Conservation (phyloP, 2,797 vertebrate species). For the Hippoglossus hippoglossus region DNA sequence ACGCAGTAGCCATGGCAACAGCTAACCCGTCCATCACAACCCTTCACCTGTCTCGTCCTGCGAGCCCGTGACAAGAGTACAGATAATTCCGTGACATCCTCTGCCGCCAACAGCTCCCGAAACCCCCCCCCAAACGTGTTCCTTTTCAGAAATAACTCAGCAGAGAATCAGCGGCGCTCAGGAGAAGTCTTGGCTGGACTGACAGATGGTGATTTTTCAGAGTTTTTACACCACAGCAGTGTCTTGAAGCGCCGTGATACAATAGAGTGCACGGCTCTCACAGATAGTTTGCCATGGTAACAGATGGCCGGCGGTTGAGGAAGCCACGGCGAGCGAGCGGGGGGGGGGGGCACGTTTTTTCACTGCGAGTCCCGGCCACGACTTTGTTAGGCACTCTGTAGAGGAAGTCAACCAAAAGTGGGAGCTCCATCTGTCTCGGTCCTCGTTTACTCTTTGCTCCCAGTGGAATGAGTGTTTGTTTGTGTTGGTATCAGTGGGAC, state of each 20-base stretch:
- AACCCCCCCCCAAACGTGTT: background rate
- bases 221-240: conserved; percentile 55
- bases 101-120: background rate
- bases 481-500: conserved; percentile 71
- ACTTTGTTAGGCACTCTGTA: conserved; percentile 59
- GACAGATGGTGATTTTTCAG: conserved; percentile 67
- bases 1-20: conserved; percentile 28
- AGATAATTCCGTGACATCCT: background rate
- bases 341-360: conserved; percentile 13
- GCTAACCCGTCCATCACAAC: background rate
- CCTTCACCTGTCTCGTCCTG: conserved; percentile 7
- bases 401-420: conserved; percentile 67
- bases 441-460: background rate
- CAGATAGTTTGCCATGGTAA: conserved; percentile 62
- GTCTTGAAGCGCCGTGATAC: conserved; percentile 57
- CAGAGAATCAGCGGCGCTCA: conserved; percentile 2
- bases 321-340: conserved; percentile 40
- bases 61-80: background rate
- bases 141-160: background rate
- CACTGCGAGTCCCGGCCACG: conserved; percentile 39
- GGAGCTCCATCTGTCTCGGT: conserved; percentile 75
- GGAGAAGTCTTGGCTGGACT: conserved; percentile 16
- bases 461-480: conserved; percentile 61
- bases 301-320: conserved; percentile 67
- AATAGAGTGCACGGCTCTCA: conserved; percentile 52